Evolutionary conservation across 1,140 invertebrate species (phyloP).

Genomic region (Hetaerina americana): DNA sequence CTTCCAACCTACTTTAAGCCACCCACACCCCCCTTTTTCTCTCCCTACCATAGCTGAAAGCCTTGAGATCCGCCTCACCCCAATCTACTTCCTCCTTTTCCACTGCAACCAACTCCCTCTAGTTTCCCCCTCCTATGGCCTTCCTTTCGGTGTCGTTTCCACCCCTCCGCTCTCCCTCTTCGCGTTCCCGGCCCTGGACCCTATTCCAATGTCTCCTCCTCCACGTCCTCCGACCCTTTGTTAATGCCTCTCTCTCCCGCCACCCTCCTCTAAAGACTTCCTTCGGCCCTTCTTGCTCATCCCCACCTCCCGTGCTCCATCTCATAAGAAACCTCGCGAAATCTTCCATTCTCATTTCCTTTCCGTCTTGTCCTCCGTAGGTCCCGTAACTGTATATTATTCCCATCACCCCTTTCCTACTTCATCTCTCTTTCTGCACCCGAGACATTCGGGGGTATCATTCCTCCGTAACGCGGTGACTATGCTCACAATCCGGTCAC

Average conservation of each 20-base stretch:
- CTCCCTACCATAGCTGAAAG: background rate
- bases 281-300: background rate
- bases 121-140: background rate
- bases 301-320: background rate
- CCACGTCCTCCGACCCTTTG: background rate
- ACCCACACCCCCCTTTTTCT: background rate
- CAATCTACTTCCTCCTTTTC: background rate
- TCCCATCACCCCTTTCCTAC: too few species aligned
- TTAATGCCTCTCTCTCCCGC: background rate
- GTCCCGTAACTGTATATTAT: too few species aligned
- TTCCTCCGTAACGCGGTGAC: too few species aligned
- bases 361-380: too few species aligned
- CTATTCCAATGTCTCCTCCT: background rate
- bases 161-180: background rate
- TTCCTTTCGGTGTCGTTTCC: too few species aligned
- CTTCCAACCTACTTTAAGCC: background rate
- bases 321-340: too few species aligned
- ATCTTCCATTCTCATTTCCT: too few species aligned
- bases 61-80: background rate
- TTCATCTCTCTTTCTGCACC: too few species aligned
- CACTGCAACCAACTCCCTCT: background rate
- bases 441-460: too few species aligned
- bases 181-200: too few species aligned
- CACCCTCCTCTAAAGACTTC: background rate
- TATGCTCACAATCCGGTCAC: too few species aligned